phyloP scores from a whole-genome alignment of 2,113 vertebrate genomes.

The Machaerirhynchus nigripectus region DNA sequence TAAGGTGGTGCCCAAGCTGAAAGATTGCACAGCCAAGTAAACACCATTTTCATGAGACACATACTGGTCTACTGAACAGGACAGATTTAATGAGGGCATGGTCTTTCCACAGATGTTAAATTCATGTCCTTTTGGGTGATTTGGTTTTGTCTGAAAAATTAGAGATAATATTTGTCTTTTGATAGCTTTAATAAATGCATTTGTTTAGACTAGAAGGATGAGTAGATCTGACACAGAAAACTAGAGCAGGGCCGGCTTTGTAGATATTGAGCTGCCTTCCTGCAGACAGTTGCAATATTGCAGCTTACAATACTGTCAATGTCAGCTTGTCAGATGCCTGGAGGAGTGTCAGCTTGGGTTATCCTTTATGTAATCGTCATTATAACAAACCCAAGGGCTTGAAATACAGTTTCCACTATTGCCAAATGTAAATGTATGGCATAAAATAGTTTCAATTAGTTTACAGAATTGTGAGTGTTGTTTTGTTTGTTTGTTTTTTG shows the following conservation, averaged over 20 bases:
- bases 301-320: background rate
- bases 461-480: background rate
- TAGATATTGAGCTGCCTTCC: background rate
- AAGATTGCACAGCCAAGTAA: background rate
- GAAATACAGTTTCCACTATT: background rate
- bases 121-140: background rate
- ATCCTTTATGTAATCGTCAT: background rate
- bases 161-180: background rate
- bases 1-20: background rate
- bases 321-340: background rate
- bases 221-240: background rate
- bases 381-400: background rate
- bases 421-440: background rate
- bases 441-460: background rate
- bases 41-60: background rate
- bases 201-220: background rate
- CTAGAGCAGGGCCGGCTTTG: background rate
- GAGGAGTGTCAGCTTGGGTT: background rate
- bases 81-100: background rate
- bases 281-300: background rate
- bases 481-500: background rate
- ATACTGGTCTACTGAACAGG: rapidly evolving
- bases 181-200: background rate
- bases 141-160: background rate
- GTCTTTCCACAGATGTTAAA: background rate